A percentile compares a stretch with the other conserved stretches of the same genome.
These are phyloP conservation scores for Pseudocheirus occidentalis DNA, from an alignment of 2,797 vertebrate species.

Conservation along the genomic window DNA sequence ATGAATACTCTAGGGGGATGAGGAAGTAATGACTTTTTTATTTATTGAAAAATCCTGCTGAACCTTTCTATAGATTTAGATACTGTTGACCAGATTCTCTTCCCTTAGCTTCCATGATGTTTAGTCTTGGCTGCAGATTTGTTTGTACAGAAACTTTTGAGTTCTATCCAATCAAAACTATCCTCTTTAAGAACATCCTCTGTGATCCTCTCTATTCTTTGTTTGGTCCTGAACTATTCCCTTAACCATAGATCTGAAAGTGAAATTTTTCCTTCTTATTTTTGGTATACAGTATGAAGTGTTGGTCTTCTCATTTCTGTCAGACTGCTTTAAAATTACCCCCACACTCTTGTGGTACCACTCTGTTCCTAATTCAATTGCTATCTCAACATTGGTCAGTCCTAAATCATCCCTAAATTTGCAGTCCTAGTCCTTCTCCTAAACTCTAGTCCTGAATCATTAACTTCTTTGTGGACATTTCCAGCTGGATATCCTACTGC, in stretches of 20 bases:
- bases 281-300: neutral
- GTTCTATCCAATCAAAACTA: neutral
- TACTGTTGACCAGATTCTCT: neutral
- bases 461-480: neutral
- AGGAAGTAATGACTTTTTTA: neutral
- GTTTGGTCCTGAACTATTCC: neutral
- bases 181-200: neutral
- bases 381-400: neutral
- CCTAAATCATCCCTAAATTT: neutral
- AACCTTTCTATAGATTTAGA: neutral
- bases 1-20: neutral
- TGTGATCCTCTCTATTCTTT: neutral
- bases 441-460: neutral
- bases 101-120: neutral
- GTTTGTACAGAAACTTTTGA: neutral
- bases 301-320: neutral
- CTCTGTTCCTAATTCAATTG: neutral
- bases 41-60: neutral
- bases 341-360: neutral
- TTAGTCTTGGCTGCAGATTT: neutral
- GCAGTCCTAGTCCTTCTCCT: neutral
- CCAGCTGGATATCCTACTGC: neutral
- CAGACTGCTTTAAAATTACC: neutral
- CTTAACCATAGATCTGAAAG: neutral
- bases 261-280: neutral